A percentile compares a stretch with the other conserved stretches of the same genome.
phyloP scores from a whole-genome alignment of 2,113 vertebrate species.

The Xiphophorus couchianus region DNA sequence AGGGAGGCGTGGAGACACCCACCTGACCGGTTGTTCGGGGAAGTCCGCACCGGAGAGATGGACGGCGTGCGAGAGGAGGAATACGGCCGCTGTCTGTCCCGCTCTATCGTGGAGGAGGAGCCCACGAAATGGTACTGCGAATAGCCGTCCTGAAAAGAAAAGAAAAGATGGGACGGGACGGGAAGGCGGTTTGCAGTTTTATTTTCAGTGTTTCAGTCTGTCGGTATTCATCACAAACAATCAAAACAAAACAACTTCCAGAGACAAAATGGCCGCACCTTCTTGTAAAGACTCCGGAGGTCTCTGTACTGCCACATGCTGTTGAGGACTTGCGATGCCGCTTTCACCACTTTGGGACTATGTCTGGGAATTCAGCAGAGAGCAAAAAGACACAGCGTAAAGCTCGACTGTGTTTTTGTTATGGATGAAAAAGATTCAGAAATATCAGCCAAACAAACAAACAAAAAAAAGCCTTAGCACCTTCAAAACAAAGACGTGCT shows the following conservation, averaged over 20 bases:
- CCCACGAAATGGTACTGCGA: conserved; percentile 98
- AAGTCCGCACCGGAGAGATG: conserved; percentile 95
- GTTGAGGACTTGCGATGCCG: conserved; percentile 98
- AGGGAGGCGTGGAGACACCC: conserved; percentile 43
- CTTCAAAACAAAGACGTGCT: neutral
- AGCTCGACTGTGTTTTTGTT: conserved; percentile 44
- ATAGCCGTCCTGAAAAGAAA: conserved; percentile 89
- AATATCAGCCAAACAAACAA: neutral
- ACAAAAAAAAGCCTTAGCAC: neutral
- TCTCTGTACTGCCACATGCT: conserved; percentile 99
- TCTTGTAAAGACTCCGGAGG: conserved; percentile 98
- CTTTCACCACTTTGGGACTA: conserved; percentile 98
- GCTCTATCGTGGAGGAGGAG: conserved; percentile 96
- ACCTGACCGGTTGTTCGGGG: conserved; percentile 99
- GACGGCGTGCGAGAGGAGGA: conserved; percentile 98
- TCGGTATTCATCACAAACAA: neutral
- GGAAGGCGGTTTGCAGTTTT: neutral
- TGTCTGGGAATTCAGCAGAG: conserved; percentile 85
- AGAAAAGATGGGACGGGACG: neutral
- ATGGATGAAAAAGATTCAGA: neutral
- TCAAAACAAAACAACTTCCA: neutral
- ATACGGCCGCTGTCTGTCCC: conserved; percentile 96
- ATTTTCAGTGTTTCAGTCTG: neutral
- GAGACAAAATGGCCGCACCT: conserved; percentile 81
- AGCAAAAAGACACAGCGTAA: conserved; percentile 54